A percentile compares a stretch with the other conserved stretches of the same genome.
Conservation (phyloP, 2,113 vertebrate species). For the Callopanchax toddi region DNA sequence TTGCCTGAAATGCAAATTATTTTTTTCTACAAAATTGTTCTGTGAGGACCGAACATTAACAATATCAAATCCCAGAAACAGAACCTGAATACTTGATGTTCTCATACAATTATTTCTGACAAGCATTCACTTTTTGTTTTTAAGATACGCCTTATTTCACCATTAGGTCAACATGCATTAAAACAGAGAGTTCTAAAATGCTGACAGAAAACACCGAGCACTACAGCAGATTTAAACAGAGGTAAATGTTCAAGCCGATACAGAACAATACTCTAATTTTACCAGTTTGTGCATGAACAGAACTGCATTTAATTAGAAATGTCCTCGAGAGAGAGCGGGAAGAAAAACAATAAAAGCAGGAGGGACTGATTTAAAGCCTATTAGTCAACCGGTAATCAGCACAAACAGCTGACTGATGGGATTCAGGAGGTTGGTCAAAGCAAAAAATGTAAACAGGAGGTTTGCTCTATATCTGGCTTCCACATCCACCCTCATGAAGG, state of each 20-base stretch:
- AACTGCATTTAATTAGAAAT: constrained; percentile 26
- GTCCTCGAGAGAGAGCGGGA: background rate
- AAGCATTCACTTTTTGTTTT: background rate
- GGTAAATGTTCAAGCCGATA: background rate
- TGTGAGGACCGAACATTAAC: too few relatives aligned
- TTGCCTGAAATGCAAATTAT: too few relatives aligned
- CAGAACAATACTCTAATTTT: constrained; percentile 8
- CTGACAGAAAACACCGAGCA: background rate
- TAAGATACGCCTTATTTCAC: too few relatives aligned
- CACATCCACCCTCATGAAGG: constrained; percentile 35
- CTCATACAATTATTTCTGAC: too few relatives aligned
- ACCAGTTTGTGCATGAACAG: constrained; percentile 12
- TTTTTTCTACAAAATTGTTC: too few relatives aligned
- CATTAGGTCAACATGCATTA: background rate
- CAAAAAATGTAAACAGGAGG: constrained; percentile 22
- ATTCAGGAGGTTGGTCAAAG: constrained; percentile 30
- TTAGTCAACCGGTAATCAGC: constrained; percentile 67
- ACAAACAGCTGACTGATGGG: constrained; percentile 59
- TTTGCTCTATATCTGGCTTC: constrained; percentile 56
- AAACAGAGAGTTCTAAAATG: background rate
- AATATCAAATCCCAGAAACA: too few relatives aligned
- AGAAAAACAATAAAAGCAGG: background rate
- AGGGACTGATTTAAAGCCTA: constrained; percentile 40
- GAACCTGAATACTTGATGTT: too few relatives aligned
- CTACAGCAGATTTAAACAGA: background rate